A percentile compares a stretch with the other conserved stretches of the same genome.
Evolutionary conservation across 2,113 vertebrate species (phyloP).

Genomic region (Chroicocephalus ridibundus): DNA sequence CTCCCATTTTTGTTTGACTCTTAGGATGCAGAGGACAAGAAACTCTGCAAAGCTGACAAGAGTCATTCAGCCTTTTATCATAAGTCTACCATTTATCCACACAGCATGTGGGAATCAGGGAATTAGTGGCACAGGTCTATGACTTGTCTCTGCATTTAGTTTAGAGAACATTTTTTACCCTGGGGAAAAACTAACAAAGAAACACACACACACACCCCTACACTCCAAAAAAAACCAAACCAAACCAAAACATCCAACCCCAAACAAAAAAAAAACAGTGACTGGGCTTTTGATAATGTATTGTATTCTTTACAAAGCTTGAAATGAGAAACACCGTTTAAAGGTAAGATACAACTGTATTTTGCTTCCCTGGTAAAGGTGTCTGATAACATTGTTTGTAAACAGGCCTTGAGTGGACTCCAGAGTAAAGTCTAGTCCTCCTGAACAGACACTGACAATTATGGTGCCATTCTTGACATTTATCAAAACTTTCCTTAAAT

Average conservation of each 20-base stretch:
- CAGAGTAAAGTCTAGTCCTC: background rate
- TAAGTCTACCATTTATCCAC: background rate
- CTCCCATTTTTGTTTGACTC: background rate
- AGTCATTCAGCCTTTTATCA: background rate
- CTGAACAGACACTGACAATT: background rate
- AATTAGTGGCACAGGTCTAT: background rate
- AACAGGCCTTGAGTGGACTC: background rate
- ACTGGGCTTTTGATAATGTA: background rate
- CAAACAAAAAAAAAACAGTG: background rate
- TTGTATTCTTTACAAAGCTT: background rate
- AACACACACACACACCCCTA: background rate
- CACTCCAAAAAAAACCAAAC: background rate
- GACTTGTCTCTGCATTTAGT: background rate
- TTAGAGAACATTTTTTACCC: background rate
- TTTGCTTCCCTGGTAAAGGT: background rate
- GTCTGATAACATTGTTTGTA: background rate
- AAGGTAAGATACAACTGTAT: background rate
- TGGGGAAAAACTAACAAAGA: background rate
- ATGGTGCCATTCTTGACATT: background rate
- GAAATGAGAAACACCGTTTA: background rate
- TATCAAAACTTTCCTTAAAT: background rate
- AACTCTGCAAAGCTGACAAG: background rate
- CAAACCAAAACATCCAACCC: too few relatives aligned
- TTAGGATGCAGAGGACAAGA: background rate
- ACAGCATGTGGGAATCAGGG: background rate